Evolutionary conservation across 2,113 vertebrate genomes (phyloP), one percentile per base, ranked within the genome.

Genomic region (Triplophysa tibetana): DNA sequence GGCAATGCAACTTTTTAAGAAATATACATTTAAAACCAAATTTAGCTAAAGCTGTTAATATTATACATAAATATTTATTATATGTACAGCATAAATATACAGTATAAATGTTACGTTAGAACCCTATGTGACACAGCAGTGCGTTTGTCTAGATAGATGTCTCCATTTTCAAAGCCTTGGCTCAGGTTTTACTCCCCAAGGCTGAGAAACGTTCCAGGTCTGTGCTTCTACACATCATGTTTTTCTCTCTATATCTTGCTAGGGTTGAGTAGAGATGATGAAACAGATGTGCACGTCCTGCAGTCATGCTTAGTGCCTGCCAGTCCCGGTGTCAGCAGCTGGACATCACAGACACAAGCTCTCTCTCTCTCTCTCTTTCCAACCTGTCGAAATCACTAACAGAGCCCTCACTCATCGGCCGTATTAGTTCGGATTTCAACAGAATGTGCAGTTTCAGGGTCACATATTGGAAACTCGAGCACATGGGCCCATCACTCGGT

Each of bases 231-330:
- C 38, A 45, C n/a, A 3, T 45, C n/a, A 41, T 58, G 54, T 52
- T 58, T 60, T 73, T 16, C 54, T 26, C 6, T 23, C 24, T 19
- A 9, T 54, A 19, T 38, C 50, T 2, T 21, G 26, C 10, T 14
- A 33, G 24, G 33, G 69, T 38, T 58, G 56, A 60, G 14, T 16
- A 74, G 8, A 38, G 8, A 74, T 23, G 21, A 4, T 14, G 2
- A 33, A 74, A 60, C 72, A 61, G 54, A 74, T 74, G 54, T 74
- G 41, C 29, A 62, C 16, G 24, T 61, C 19, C 38, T 45, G 54
- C 56, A 62, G 58, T 74, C 72, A 26, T 45, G 72, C 50, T 19
- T 60, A 74, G 21, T 61, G 21, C 8, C 56, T 74, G 72, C 56
- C 33, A 74, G 72, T 41, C 38, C 21, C 54, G 45, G 12, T 1